A percentile compares a stretch with the other conserved stretches of the same genome.
Conservation (phyloP, 2,797 vertebrate species). For the Cuniculus paca region DNA sequence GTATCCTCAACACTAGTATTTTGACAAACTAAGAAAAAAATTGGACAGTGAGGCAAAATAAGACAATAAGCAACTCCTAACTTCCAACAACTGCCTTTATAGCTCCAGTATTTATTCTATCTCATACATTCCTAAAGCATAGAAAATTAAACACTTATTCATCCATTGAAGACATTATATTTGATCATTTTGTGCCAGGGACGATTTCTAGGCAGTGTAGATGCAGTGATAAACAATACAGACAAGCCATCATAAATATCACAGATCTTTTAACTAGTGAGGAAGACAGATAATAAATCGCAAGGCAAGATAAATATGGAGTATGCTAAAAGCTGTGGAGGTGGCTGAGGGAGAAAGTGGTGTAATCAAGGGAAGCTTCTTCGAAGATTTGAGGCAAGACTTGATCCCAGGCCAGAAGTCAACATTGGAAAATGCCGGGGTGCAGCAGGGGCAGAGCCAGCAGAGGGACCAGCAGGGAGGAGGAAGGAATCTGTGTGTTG, state of each 20-base stretch:
- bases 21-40: background rate
- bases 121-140: background rate
- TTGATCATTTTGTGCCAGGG: background rate
- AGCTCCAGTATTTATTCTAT: background rate
- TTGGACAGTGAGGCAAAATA: background rate
- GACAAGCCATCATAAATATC: conserved; percentile 38
- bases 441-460: background rate
- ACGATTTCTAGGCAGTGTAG: background rate
- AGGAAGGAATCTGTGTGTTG: background rate
- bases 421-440: background rate
- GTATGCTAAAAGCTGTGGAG: background rate
- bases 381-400: background rate
- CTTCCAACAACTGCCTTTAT: background rate
- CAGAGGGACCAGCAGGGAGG: background rate
- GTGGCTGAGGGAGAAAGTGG: background rate
- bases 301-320: background rate
- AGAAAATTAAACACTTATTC: background rate
- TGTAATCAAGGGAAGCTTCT: background rate
- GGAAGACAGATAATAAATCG: conserved; percentile 38
- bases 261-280: background rate
- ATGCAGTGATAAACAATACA: conserved; percentile 37
- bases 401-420: background rate
- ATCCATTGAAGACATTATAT: conserved; percentile 21
- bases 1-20: background rate
- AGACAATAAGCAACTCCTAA: background rate